Conservation (phyloP, 2,888 invertebrate species). For the Drosophila neonasuta region DNA sequence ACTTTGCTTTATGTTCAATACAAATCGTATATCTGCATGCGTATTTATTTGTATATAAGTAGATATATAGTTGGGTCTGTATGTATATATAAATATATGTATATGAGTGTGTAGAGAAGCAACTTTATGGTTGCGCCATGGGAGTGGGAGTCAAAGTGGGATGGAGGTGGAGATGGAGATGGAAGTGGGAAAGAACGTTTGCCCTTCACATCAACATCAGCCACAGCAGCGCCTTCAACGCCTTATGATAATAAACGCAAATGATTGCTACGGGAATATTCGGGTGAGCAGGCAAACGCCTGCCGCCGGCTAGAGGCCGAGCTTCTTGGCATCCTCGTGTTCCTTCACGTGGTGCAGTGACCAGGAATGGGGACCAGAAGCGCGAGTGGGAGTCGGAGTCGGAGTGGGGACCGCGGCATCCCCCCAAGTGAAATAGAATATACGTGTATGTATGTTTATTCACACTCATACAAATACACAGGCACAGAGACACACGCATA, state of each 20-base stretch:
- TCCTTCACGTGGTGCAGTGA: constrained; percentile 1
- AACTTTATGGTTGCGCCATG: constrained; percentile 33
- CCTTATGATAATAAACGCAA: constrained; percentile 72
- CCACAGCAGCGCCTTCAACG: constrained; percentile 38
- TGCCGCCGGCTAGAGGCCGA: constrained; percentile 40
- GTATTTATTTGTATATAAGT: constrained; percentile 3
- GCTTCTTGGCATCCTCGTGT: neutral
- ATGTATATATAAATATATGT: neutral
- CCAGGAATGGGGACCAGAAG: constrained; percentile 17
- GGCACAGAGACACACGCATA: constrained; percentile 1
- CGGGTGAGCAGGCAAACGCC: constrained; percentile 51
- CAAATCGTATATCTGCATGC: constrained; percentile 15
- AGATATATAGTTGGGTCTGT: neutral
- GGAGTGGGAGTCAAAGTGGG: neutral
- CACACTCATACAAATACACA: constrained; percentile 12
- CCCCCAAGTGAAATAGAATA: constrained; percentile 25
- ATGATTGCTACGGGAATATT: constrained; percentile 74
- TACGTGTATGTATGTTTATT: neutral
- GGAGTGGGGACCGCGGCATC: constrained; percentile 9
- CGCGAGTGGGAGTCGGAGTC: neutral
- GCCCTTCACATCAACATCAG: constrained; percentile 6
- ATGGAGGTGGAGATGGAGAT: neutral
- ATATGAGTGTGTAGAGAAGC: constrained; percentile 16
- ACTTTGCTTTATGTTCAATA: constrained; percentile 61
- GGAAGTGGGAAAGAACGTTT: constrained; percentile 1